Conservation (phyloP, 2,797 vertebrate genomes). For the Chanos chanos region DNA sequence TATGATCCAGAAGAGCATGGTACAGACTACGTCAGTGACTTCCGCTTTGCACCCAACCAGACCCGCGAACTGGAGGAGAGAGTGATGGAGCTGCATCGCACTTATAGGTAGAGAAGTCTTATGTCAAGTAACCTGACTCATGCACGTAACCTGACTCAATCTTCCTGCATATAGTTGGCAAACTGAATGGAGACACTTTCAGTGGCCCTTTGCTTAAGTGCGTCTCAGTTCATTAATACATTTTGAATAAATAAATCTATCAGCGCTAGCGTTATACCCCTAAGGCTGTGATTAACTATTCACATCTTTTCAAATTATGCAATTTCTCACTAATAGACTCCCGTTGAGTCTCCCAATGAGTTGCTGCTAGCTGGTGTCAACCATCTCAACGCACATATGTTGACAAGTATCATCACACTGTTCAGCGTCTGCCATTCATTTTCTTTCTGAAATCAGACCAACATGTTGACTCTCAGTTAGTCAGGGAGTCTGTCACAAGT, state of each 20-base stretch:
- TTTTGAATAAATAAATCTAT: too few species aligned
- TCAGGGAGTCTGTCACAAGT: slow-evolving; percentile 27
- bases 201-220: too few species aligned
- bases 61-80: slow-evolving; percentile 84
- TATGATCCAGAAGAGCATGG: slow-evolving; percentile 78
- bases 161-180: too few species aligned
- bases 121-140: neutral
- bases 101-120: slow-evolving; percentile 70
- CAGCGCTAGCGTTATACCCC: too few species aligned
- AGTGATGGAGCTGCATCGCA: slow-evolving; percentile 85
- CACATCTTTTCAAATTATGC: too few species aligned
- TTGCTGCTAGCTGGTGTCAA: neutral
- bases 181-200: too few species aligned
- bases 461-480: slow-evolving; percentile 27
- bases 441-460: slow-evolving; percentile 17
- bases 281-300: neutral
- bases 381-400: too few species aligned
- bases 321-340: too few species aligned
- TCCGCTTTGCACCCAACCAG: slow-evolving; percentile 86
- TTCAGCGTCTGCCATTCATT: slow-evolving; percentile 41
- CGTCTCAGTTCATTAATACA: neutral
- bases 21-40: slow-evolving; percentile 78
- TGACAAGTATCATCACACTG: slow-evolving; percentile 37
- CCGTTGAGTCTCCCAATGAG: too few species aligned
- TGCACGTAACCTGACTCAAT: too few species aligned